Conservation (phyloP, 2,113 vertebrate species). For the Leucosticte australis region DNA sequence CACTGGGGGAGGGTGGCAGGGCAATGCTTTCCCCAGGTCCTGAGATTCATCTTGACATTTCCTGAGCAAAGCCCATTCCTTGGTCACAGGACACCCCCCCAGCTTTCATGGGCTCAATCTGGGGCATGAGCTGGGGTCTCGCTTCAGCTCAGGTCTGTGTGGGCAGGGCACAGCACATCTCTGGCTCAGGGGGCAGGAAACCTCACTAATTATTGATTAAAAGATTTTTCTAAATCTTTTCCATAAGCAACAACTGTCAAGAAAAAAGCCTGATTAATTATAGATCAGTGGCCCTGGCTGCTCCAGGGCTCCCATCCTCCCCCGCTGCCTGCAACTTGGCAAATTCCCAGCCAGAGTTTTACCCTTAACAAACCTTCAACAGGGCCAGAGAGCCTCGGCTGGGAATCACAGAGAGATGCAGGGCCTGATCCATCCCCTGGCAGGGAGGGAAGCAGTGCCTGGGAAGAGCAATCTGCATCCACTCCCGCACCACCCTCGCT, state of each 20-base stretch:
- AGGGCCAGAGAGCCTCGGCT: not conserved
- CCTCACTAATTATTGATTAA: constrained; percentile 25
- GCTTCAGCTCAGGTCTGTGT: accelerated
- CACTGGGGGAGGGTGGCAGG: no score
- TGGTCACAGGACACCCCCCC: accelerated
- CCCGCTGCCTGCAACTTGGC: accelerated
- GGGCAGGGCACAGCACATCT: not conserved
- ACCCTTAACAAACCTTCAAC: not conserved
- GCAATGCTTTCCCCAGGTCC: not conserved
- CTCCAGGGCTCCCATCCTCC: not conserved
- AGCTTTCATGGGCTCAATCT: accelerated
- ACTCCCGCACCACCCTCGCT: accelerated
- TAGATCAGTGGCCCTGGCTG: not conserved
- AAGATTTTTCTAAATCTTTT: not conserved
- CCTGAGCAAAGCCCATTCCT: not conserved
- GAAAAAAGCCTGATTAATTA: not conserved
- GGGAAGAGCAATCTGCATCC: not conserved
- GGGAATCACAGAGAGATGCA: not conserved
- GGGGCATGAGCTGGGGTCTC: accelerated
- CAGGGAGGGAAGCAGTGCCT: not conserved
- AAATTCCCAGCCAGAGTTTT: not conserved
- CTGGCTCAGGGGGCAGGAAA: not conserved
- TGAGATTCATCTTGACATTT: not conserved
- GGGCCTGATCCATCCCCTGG: not conserved
- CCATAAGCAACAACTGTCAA: not conserved